Percentiles rank a stretch among this genome's conserved stretches.
Evolutionary conservation across 2,888 invertebrate genomes (phyloP).

Genomic region (Brachynemurus nebulosus): DNA sequence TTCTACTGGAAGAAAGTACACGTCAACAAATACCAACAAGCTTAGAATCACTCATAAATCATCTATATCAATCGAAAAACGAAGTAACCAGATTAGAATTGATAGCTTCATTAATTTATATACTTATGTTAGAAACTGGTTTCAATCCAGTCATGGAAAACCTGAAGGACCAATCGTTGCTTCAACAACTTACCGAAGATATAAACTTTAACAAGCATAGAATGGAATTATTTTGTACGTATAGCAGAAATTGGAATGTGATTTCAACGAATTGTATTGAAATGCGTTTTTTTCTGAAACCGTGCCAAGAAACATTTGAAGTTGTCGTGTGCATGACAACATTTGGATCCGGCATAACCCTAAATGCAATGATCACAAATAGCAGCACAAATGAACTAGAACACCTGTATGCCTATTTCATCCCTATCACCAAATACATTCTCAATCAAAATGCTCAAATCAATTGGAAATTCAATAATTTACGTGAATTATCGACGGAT

Average conservation of each 20-base stretch:
- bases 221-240: conserved; percentile 18
- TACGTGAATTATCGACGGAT: conserved; percentile 23
- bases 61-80: conserved; percentile 11
- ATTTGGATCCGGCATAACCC: conserved; percentile 3
- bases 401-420: conserved; percentile 1
- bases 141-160: conserved; percentile 22
- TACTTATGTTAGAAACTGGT: conserved; percentile 29
- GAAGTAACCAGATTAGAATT: conserved; percentile 22
- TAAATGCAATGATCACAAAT: conserved; percentile 5
- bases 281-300: conserved; percentile 4
- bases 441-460: conserved; percentile 9
- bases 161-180: background rate
- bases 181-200: conserved; percentile 11
- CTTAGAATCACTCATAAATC: conserved; percentile 22
- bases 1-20: conserved; percentile 26
- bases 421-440: conserved; percentile 20
- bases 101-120: conserved; percentile 26
- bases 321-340: background rate
- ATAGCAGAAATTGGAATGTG: conserved; percentile 24
- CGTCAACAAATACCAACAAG: conserved; percentile 23
- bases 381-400: background rate
- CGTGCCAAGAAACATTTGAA: background rate
- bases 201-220: conserved; percentile 23
- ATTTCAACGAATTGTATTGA: conserved; percentile 9
- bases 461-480: conserved; percentile 23